Evolutionary conservation across 2,113 vertebrate genomes (phyloP).

Genomic region (Sphaerodactylus townsendi): DNA sequence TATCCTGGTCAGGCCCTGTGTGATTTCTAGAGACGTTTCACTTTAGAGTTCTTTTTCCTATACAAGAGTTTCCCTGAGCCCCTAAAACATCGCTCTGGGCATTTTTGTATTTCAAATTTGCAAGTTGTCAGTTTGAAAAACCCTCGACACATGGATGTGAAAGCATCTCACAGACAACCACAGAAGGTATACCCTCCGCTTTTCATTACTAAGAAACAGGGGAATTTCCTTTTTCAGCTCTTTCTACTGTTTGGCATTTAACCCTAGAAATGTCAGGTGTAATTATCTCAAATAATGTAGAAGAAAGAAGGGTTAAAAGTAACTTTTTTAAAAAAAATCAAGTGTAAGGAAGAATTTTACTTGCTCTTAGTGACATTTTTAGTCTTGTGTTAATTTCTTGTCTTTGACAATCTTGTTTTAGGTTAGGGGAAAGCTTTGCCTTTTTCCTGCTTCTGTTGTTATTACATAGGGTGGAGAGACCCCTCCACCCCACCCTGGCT

Average conservation of each 20-base stretch:
- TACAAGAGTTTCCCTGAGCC: conserved; percentile 81
- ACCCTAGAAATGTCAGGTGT: conserved; percentile 82
- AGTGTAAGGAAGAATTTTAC: conserved; percentile 9
- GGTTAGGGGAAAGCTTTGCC: accelerated
- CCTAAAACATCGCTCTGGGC: conserved; percentile 85
- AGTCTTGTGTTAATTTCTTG: conserved; percentile 15
- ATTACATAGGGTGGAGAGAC: neutral
- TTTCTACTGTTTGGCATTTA: conserved; percentile 81
- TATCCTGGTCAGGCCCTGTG: conserved; percentile 97
- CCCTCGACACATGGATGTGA: conserved; percentile 82
- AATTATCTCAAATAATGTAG: conserved; percentile 74
- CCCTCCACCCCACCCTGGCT: no score
- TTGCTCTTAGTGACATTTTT: neutral
- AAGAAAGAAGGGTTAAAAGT: conserved; percentile 76
- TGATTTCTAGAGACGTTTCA: conserved; percentile 91
- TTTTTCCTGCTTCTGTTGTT: neutral
- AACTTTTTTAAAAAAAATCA: conserved; percentile 24
- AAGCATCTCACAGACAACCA: conserved; percentile 77
- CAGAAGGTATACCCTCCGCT: conserved; percentile 82
- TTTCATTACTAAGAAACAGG: conserved; percentile 82
- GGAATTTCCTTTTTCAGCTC: conserved; percentile 82
- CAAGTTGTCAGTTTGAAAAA: conserved; percentile 88
- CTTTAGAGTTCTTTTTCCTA: conserved; percentile 81
- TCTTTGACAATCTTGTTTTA: neutral
- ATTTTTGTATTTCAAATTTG: conserved; percentile 89